A percentile compares a stretch with the other conserved stretches of the same genome.
Conservation (phyloP, 2,113 vertebrate genomes). For the Lepidothrix coronata region DNA sequence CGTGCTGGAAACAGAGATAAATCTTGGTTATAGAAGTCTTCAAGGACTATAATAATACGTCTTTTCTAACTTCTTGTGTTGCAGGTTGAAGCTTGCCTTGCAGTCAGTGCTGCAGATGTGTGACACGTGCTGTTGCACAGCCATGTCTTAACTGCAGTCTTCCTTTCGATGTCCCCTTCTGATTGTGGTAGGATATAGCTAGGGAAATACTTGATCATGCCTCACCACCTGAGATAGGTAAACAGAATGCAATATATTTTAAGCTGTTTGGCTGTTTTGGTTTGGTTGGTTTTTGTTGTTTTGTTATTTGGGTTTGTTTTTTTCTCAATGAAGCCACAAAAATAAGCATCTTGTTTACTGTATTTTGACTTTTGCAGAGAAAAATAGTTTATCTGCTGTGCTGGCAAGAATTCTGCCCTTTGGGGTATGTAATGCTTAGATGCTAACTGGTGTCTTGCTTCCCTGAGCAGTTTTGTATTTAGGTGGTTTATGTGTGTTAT, state of each 20-base stretch:
- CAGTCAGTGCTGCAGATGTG: not conserved
- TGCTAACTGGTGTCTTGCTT: not conserved
- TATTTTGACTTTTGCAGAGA: not conserved
- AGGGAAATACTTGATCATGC: constrained; percentile 31
- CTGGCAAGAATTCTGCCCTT: not conserved
- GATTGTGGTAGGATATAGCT: constrained; percentile 54
- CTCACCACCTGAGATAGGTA: constrained; percentile 27
- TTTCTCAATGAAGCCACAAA: not conserved
- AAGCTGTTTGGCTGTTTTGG: not conserved
- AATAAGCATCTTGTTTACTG: not conserved
- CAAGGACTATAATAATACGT: accelerated
- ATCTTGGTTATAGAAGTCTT: not conserved
- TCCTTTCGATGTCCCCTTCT: not conserved
- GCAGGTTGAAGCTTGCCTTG: not conserved
- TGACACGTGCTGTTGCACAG: not conserved
- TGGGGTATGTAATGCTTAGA: accelerated
- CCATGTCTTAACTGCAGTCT: not conserved
- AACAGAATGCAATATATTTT: not conserved
- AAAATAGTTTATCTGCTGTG: not conserved
- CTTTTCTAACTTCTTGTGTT: not conserved
- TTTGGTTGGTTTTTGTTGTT: not conserved
- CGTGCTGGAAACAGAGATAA: not conserved
- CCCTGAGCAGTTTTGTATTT: not conserved
- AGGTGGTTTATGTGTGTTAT: accelerated
- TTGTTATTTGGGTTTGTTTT: not conserved